phyloP scores from a whole-genome alignment of 2,113 vertebrate genomes.

The Canis aureus region DNA sequence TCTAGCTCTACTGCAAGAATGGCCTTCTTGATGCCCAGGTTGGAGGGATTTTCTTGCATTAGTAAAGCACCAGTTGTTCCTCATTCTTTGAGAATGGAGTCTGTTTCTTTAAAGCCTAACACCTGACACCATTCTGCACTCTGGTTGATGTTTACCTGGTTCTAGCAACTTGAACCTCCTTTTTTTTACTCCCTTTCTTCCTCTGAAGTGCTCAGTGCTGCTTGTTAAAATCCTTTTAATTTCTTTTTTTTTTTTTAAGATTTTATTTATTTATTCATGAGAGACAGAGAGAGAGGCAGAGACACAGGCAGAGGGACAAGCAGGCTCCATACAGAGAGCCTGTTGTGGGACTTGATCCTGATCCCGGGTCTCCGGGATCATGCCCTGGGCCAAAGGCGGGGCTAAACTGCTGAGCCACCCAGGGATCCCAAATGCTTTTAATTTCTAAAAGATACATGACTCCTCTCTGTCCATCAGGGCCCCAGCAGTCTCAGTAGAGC shows the following conservation, averaged over 20 bases:
- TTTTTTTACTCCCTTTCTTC: conserved; percentile 4
- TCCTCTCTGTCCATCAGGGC: conserved; percentile 88
- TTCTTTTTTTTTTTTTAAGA: too few species aligned
- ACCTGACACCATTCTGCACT: background rate
- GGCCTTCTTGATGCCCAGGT: background rate
- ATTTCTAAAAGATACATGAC: background rate
- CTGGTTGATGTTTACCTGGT: background rate
- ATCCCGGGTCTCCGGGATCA: too few species aligned
- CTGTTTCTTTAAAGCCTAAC: background rate
- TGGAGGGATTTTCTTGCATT: background rate
- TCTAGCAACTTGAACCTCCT: background rate
- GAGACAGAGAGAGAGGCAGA: too few species aligned
- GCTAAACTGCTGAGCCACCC: too few species aligned
- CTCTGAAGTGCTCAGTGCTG: background rate
- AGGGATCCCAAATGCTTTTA: too few species aligned
- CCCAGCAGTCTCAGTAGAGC: conserved; percentile 93
- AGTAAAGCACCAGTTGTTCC: background rate
- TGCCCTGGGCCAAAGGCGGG: too few species aligned
- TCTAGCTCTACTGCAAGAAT: background rate
- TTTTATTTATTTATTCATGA: too few species aligned
- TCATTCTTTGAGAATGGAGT: background rate
- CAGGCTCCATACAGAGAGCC: too few species aligned
- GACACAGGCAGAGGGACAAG: too few species aligned
- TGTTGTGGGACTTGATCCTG: too few species aligned
- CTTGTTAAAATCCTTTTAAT: background rate